Evolutionary conservation across 1,140 invertebrate species (phyloP).

Genomic region (Neodiprion virginianus): DNA sequence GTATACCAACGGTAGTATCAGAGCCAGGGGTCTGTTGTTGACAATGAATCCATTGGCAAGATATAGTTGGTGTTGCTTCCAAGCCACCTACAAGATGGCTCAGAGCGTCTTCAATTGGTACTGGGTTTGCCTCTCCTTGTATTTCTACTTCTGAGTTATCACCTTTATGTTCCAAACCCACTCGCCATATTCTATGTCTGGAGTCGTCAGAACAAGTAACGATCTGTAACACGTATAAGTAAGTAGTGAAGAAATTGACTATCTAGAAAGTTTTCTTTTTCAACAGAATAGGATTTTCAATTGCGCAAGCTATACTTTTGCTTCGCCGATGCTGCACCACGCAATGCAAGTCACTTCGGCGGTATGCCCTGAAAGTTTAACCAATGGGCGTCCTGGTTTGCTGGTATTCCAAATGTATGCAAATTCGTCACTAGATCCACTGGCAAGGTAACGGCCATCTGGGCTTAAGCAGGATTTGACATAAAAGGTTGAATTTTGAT

Average conservation of each 20-base stretch:
- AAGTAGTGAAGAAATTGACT: background rate
- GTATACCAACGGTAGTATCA: slow-evolving; percentile 35
- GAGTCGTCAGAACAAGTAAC: slow-evolving; percentile 85
- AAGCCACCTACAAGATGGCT: slow-evolving; percentile 28
- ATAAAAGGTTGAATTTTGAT: slow-evolving; percentile 81
- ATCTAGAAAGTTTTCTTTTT: slow-evolving; percentile 30
- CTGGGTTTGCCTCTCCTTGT: slow-evolving; percentile 63
- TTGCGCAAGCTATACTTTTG: slow-evolving; percentile 52
- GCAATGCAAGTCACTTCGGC: slow-evolving; percentile 86
- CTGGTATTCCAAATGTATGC: slow-evolving; percentile 85
- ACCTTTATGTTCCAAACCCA: slow-evolving; percentile 64
- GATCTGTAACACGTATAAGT: slow-evolving; percentile 60
- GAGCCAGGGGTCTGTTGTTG: slow-evolving; percentile 40
- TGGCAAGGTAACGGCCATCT: slow-evolving; percentile 79
- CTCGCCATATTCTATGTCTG: slow-evolving; percentile 77
- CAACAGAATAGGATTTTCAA: slow-evolving; percentile 21
- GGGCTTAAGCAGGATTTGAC: slow-evolving; percentile 81
- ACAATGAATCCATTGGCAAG: slow-evolving; percentile 20
- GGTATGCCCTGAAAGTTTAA: slow-evolving; percentile 74
- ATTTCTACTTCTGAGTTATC: slow-evolving; percentile 60
- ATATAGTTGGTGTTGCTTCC: slow-evolving; percentile 48
- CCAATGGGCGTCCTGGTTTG: slow-evolving; percentile 68
- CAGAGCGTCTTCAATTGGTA: slow-evolving; percentile 36
- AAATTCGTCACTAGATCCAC: slow-evolving; percentile 83
- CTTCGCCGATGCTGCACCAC: slow-evolving; percentile 69